Evolutionary conservation across 2,797 vertebrate genomes (phyloP).

Genomic region (Enteromius mattozi): DNA sequence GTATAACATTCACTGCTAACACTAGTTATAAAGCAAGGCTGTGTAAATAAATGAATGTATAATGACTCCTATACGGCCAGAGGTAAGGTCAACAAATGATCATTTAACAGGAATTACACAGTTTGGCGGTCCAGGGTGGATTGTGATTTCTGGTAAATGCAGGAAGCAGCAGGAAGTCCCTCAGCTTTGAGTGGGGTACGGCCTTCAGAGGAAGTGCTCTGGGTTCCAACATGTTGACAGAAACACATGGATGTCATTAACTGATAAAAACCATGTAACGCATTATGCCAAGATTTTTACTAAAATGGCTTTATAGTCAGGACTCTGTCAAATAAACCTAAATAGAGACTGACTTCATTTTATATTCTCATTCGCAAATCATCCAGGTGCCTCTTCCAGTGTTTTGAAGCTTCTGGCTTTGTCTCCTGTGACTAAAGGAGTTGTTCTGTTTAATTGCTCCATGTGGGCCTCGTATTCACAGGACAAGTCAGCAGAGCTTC

Average conservation of each 20-base stretch:
- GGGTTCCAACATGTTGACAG: background rate
- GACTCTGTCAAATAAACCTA: conserved; percentile 13
- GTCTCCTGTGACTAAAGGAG: conserved; percentile 7
- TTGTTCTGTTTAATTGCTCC: conserved; percentile 1
- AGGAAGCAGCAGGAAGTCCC: conserved; percentile 6
- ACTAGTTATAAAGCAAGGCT: background rate
- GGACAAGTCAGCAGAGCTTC: conserved; percentile 31
- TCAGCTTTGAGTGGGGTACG: background rate
- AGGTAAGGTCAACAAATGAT: background rate
- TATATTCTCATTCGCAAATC: background rate
- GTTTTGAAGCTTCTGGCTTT: conserved; percentile 11
- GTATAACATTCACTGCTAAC: background rate
- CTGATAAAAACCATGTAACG: background rate
- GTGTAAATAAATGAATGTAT: background rate
- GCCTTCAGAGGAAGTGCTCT: background rate
- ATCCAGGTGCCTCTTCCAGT: background rate
- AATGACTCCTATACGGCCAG: conserved; percentile 2
- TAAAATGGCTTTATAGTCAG: conserved; percentile 2
- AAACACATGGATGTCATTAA: conserved; percentile 43
- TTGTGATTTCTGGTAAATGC: background rate
- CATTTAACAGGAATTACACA: background rate
- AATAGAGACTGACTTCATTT: background rate
- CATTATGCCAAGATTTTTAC: background rate
- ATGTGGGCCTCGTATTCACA: background rate
- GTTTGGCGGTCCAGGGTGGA: background rate